Evolutionary conservation across 2,797 vertebrate species (phyloP), one percentile per base, ranked within the genome.

Genomic region (Gymnoscopelus microlampas): DNA sequence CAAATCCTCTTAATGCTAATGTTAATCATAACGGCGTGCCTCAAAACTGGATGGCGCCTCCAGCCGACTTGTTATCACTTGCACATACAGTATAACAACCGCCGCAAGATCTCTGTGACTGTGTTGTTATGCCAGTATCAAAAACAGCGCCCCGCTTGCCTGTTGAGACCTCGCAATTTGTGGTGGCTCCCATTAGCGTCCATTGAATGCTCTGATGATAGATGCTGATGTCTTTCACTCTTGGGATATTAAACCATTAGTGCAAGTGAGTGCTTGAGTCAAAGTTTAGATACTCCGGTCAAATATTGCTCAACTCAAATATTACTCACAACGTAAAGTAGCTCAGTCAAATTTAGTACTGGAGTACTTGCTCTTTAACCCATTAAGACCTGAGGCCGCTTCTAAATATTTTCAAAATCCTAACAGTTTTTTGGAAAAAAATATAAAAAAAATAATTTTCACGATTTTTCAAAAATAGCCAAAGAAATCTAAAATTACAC

Each of bases 161-260:
- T 19, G 19, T 19, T 19, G 1, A 19, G 19, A 19, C 19, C 19
- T 19, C 19, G 19, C 19, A 19, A 72, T 51, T 57, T 76, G 69
- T 82, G 77, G 83, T 86, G 74, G 73, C 77, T 77, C 62, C 81
- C 82, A 86, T 86, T 83, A 87, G 26, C 57, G 62, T 70, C 79
- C 50, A 58, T 77, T 19, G 19, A 19, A 19, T 81, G 61, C 69
- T 78, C 87, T 71, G 73, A 82, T 84, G 63, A 79, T 71, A 54
- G 3, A 3, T 53, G 49, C 62, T 80, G 72, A 81, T 81, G 77
- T 70, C 39, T 63, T 49, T 72, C 64, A 78, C 56, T 78, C 64
- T 12, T 68, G 15, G 53, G 60, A 66, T 24, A 71, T 70, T 78
- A 68, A 9, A 50, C 57, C 67, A 63, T 35, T 68, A 44, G 15